Percentiles rank a stretch among this genome's conserved stretches.
These are phyloP conservation scores for Halcyon smyrnensis DNA, from an alignment of 2,797 vertebrate genomes.

Conservation along the genomic window DNA sequence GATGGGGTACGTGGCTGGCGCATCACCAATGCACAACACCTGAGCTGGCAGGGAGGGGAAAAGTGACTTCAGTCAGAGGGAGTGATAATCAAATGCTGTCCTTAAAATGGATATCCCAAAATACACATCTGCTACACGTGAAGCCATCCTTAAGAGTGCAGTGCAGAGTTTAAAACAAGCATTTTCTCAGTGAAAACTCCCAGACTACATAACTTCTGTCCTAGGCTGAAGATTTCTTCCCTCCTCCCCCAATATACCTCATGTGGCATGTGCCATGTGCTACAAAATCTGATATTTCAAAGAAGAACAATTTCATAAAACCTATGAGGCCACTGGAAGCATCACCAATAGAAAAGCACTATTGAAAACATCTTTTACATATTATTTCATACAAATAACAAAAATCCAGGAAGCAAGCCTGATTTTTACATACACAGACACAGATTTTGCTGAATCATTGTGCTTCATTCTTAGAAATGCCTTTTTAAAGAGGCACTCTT, in stretches of 20 bases:
- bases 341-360: background rate
- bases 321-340: background rate
- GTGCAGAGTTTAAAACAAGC: background rate
- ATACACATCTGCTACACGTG: background rate
- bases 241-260: background rate
- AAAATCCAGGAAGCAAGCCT: background rate
- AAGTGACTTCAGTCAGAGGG: background rate
- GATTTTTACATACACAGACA: background rate
- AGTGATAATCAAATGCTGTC: background rate
- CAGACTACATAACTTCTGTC: background rate
- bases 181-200: background rate
- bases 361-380: background rate
- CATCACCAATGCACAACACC: constrained; percentile 35
- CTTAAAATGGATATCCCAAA: constrained; percentile 12
- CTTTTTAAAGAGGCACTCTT: background rate
- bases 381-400: background rate
- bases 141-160: background rate
- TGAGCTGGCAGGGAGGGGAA: constrained; percentile 17
- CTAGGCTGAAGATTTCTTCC: background rate
- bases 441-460: constrained; percentile 29
- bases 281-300: background rate
- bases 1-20: background rate
- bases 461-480: background rate
- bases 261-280: rapidly evolving
- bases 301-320: background rate